Percentiles rank a stretch among this genome's conserved stretches.
phyloP scores from a whole-genome alignment of 2,113 vertebrate species.

The Prochilodus magdalenae region DNA sequence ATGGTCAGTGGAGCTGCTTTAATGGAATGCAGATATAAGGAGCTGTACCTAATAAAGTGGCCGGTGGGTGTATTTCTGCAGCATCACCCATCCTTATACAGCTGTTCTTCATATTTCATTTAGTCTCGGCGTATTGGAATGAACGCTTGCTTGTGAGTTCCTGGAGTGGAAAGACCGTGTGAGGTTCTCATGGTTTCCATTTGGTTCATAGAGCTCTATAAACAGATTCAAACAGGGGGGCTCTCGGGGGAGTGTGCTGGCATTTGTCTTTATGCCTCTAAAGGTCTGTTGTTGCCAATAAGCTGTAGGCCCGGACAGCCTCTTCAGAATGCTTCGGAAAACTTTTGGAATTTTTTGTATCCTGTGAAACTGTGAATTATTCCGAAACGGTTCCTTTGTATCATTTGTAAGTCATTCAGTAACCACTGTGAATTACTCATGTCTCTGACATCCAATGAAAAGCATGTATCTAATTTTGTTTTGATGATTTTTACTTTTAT shows the following conservation, averaged over 20 bases:
- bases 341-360: background rate
- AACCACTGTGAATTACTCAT: too few species aligned
- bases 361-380: too few species aligned
- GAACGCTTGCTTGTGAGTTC: slow-evolving; percentile 11
- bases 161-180: slow-evolving; percentile 35
- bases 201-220: slow-evolving; percentile 24
- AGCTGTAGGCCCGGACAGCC: background rate
- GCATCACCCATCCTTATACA: too few species aligned
- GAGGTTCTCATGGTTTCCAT: slow-evolving; percentile 14
- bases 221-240: background rate
- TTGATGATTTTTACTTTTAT: too few species aligned
- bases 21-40: too few species aligned
- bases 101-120: background rate
- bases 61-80: too few species aligned
- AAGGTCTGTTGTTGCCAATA: background rate
- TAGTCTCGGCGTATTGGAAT: background rate
- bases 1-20: too few species aligned
- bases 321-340: background rate
- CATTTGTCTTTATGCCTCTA: background rate
- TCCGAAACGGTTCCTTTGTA: too few species aligned
- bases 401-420: too few species aligned
- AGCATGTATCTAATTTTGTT: too few species aligned
- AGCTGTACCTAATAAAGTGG: too few species aligned
- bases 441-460: too few species aligned
- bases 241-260: background rate